Evolutionary conservation across 2,888 invertebrate species (phyloP), one percentile per base, ranked within the genome.

Genomic region (Leptothorax acervorum): DNA sequence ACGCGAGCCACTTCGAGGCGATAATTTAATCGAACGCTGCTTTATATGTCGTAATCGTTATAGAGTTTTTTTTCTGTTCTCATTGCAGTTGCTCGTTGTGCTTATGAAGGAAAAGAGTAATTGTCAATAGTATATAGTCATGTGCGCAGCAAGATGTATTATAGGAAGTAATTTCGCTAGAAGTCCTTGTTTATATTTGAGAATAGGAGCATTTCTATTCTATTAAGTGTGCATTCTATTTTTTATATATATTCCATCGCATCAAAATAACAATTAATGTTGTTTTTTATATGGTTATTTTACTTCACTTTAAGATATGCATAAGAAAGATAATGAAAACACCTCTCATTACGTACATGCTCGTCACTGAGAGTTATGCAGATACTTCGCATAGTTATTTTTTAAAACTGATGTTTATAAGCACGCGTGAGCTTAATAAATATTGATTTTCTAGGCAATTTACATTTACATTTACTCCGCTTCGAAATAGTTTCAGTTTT

Each of bases 21-120:
- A 71, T 81, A 81, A 81, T 81, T 71, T 81, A 71, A 62, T 81
- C 70, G 79, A 51, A 28, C 39, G 48, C 31, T 12, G 4, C 35
- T 60, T 71, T 62, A 48, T 18, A 5, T 39, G 12, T 53, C 23
- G n/a, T n/a, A 53, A 65, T 23, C 23, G 4, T 23, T 23, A 23
- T 3, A 15, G 31, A 31, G 9, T 31, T 31, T 78, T 35, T 35
- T 76, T 35, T 68, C 9, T 78, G 35, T 48, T 35, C 35, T 70
- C 12, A 4, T 35, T 70, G 23, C 48, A 11, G 45, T 18, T 62
- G n/a, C 39, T 81, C 48, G 60, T 66, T 79, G 70, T 48, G n/a
- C 8, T 70, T 3, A n/a, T 68, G 66, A 57, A 45, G 35, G 48
- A 28, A 60, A 39, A 28, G 18, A 45, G 9, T n/a, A 18, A 57